These are phyloP conservation scores for Drosophila pseudotakahashii DNA, from an alignment of 2,888 invertebrate species.

Conservation along the genomic window DNA sequence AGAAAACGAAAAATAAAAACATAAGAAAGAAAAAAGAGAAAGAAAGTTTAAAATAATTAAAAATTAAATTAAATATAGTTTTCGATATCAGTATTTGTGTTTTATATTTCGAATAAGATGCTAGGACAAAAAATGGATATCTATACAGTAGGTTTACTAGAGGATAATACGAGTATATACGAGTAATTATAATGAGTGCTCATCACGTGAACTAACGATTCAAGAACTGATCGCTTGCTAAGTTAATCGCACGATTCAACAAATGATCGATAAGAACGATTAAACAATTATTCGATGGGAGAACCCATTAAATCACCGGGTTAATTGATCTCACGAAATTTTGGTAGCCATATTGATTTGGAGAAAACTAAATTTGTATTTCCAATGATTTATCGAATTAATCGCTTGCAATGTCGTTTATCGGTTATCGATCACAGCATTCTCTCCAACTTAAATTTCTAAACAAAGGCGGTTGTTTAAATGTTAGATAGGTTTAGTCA, in stretches of 20 bases:
- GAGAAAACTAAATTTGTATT: neutral
- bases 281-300: neutral
- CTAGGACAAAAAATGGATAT: constrained; percentile 26
- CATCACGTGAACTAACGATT: neutral
- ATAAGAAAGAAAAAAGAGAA: constrained; percentile 52
- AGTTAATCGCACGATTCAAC: constrained; percentile 3
- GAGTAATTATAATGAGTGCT: constrained; percentile 15
- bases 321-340: neutral
- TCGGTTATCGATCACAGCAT: constrained; percentile 31
- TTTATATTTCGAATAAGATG: constrained; percentile 28
- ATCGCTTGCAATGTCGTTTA: constrained; percentile 6
- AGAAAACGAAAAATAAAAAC: constrained; percentile 58
- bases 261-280: constrained; percentile 16
- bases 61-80: constrained; percentile 33
- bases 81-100: constrained; percentile 32
- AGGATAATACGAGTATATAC: constrained; percentile 23
- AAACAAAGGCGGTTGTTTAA: constrained; percentile 4
- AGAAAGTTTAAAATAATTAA: constrained; percentile 43
- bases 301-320: neutral
- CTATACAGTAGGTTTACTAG: constrained; percentile 38
- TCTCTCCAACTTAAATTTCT: constrained; percentile 39
- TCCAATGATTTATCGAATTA: constrained; percentile 8
- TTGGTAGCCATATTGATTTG: neutral
- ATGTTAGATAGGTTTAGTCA: constrained; percentile 64
- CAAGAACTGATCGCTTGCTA: neutral